These are phyloP conservation scores for Dasysyrphus albostriatus DNA, from an alignment of 2,888 invertebrate genomes.

Conservation along the genomic window DNA sequence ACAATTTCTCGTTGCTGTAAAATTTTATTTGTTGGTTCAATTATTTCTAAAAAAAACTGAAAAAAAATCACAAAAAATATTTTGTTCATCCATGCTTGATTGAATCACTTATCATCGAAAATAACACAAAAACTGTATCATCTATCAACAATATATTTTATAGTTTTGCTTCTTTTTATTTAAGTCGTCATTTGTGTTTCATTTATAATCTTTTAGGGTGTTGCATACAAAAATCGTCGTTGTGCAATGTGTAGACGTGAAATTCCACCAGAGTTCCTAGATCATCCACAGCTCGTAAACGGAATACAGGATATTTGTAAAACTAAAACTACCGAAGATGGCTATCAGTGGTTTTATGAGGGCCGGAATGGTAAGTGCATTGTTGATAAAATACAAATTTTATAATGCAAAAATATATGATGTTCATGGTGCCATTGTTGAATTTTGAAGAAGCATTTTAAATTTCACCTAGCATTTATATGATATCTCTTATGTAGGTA, in stretches of 20 bases:
- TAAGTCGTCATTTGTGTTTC: neutral
- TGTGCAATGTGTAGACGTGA: constrained; percentile 97
- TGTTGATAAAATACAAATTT: neutral
- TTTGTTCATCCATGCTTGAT: too few species aligned
- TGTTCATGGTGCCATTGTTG: constrained; percentile 91
- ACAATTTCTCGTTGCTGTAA: too few species aligned
- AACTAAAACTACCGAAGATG: constrained; percentile 86
- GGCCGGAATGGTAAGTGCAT: constrained; percentile 92
- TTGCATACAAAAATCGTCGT: constrained; percentile 92
- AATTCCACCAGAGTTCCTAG: constrained; percentile 94
- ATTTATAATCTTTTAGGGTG: constrained; percentile 85
- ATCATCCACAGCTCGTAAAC: constrained; percentile 92
- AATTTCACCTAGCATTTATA: neutral
- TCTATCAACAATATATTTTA: too few species aligned
- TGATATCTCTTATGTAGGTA: constrained; percentile 92
- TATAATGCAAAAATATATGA: constrained; percentile 87
- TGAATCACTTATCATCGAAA: too few species aligned
- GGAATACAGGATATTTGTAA: constrained; percentile 84
- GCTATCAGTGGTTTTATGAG: constrained; percentile 98
- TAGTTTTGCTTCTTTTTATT: neutral
- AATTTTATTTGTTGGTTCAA: too few species aligned
- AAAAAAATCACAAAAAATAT: too few species aligned
- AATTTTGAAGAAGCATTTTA: constrained; percentile 89
- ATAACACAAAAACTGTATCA: too few species aligned
- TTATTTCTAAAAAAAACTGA: too few species aligned